A percentile compares a stretch with the other conserved stretches of the same genome.
Conservation (phyloP, 64 coral and sea anemone genomes). For the Trachythela sp. region DNA sequence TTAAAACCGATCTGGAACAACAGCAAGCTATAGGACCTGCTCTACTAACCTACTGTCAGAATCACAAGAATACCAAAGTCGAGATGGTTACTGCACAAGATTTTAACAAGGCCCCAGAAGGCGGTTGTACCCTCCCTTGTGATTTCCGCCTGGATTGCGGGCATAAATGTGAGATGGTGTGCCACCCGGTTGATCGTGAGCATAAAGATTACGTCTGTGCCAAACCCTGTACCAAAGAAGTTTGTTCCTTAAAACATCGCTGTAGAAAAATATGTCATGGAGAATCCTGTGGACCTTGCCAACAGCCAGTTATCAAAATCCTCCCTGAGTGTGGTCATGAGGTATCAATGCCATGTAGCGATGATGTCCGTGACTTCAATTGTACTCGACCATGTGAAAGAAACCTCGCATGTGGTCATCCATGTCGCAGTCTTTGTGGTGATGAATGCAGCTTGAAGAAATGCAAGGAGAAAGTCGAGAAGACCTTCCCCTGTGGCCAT, state of each 20-base stretch:
- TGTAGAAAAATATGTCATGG: constrained; percentile 60
- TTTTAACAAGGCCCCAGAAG: constrained; percentile 69
- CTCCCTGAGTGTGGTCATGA: constrained; percentile 24
- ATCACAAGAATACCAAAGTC: constrained; percentile 41
- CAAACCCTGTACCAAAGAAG: constrained; percentile 50
- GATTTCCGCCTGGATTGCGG: constrained; percentile 65
- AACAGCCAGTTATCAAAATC: neutral
- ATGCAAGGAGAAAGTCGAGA: constrained; percentile 35
- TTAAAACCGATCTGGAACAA: constrained; percentile 51
- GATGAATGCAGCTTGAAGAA: neutral
- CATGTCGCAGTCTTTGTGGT: constrained; percentile 39
- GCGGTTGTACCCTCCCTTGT: constrained; percentile 61
- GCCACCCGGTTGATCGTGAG: constrained; percentile 57
- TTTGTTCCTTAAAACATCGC: constrained; percentile 45
- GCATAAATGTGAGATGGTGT: constrained; percentile 59
- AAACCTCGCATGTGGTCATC: constrained; percentile 36
- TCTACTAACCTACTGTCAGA: constrained; percentile 50
- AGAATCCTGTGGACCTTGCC: constrained; percentile 45
- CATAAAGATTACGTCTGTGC: constrained; percentile 60
- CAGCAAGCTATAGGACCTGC: constrained; percentile 34
- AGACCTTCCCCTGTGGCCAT: constrained; percentile 44
- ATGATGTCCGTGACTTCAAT: neutral
- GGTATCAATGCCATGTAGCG: constrained; percentile 25
- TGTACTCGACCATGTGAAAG: constrained; percentile 42
- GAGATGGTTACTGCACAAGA: constrained; percentile 14